Percentiles rank a stretch among this genome's conserved stretches.
Conservation (phyloP, 2,888 invertebrate genomes). For the Acholoe squamosa region DNA sequence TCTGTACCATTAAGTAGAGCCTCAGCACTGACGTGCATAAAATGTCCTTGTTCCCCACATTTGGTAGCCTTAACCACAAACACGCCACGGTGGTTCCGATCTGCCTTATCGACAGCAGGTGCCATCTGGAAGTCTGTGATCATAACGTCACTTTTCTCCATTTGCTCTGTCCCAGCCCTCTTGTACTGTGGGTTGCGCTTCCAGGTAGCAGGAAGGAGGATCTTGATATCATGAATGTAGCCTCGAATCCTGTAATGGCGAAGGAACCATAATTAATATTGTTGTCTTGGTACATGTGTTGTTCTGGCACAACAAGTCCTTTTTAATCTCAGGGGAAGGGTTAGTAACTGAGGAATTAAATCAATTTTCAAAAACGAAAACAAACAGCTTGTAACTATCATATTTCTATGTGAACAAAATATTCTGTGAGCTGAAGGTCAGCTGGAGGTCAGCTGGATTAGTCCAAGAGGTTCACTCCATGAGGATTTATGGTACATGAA, state of each 20-base stretch:
- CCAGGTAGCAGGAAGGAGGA: slow-evolving; percentile 87
- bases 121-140: slow-evolving; percentile 84
- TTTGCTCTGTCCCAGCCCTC: slow-evolving; percentile 66
- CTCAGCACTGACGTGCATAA: slow-evolving; percentile 74
- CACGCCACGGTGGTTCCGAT: background rate
- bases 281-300: no score
- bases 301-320: no score
- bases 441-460: no score
- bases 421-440: no score
- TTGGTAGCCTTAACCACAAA: slow-evolving; percentile 74
- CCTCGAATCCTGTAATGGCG: slow-evolving; percentile 72
- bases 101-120: slow-evolving; percentile 63
- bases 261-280: no score
- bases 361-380: no score
- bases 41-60: slow-evolving; percentile 76
- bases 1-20: slow-evolving; percentile 71
- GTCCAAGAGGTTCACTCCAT: no score
- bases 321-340: no score
- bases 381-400: no score
- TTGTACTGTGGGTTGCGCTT: slow-evolving; percentile 61
- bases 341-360: no score
- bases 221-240: slow-evolving; percentile 86
- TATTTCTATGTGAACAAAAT: no score
- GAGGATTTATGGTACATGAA: no score
- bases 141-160: slow-evolving; percentile 85